Evolutionary conservation across 1,140 invertebrate species (phyloP).

Genomic region (Brachionus paranguensis): DNA sequence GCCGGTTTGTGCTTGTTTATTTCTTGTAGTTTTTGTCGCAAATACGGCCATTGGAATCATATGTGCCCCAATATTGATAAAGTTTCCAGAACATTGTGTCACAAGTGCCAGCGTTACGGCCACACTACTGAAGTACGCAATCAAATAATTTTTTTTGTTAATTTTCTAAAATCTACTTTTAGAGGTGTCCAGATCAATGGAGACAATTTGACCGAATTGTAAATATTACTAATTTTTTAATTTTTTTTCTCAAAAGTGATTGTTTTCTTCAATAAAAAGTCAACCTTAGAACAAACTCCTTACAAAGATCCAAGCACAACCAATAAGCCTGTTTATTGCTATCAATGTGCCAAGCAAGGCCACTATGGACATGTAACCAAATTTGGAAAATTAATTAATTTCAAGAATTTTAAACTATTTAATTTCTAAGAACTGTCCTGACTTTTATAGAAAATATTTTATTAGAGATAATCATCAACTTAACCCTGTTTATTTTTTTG

Average conservation of each 20-base stretch:
- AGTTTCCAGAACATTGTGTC: constrained; percentile 24
- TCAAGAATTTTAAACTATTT: neutral
- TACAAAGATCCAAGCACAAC: neutral
- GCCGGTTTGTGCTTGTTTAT: constrained; percentile 1
- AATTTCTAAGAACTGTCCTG: constrained; percentile 31
- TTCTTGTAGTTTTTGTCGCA: constrained; percentile 32
- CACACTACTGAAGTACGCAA: constrained; percentile 7
- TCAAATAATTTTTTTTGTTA: neutral
- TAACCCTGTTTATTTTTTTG: constrained; percentile 39
- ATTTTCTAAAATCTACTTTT: neutral
- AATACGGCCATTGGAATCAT: constrained; percentile 39
- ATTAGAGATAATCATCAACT: constrained; percentile 36
- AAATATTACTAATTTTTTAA: neutral
- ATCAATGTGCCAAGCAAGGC: constrained; percentile 34
- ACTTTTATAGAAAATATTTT: constrained; percentile 39
- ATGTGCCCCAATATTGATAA: constrained; percentile 39
- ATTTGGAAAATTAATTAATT: no score
- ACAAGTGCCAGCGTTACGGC: constrained; percentile 32
- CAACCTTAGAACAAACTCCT: constrained; percentile 18
- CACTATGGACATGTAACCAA: constrained; percentile 32
- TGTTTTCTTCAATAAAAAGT: neutral
- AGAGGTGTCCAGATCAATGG: constrained; percentile 39
- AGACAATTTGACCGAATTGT: constrained; percentile 36
- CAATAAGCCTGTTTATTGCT: constrained; percentile 35
- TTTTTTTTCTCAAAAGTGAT: no score